Evolutionary conservation across 2,113 vertebrate species (phyloP), one percentile per base, ranked within the genome.

Genomic region (Rhombomys opimus): DNA sequence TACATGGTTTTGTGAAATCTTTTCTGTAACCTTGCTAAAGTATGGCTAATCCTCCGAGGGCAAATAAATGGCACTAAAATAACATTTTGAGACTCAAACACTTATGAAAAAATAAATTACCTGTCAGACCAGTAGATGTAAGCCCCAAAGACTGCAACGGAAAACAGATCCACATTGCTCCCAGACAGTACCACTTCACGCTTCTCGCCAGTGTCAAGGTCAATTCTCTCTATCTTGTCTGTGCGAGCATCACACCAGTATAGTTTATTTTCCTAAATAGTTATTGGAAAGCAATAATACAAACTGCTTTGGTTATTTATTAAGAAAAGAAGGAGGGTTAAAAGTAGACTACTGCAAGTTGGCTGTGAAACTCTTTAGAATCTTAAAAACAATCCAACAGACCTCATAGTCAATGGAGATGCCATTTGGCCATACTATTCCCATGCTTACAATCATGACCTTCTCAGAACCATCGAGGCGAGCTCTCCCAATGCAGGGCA

Each of bases 61-160:
- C 98, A 98, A 98, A 98, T 98, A 86, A 98, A 97, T 98, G 98
- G 98, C 96, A 98, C 98, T 93, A 95, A 98, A 98, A 98, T 97
- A 98, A 98, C 97, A 97, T 97, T 98, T 89, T 82, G 97, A 98
- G 98, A 97, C 98, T 98, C 97, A 97, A 99, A 98, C 98, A 98
- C 98, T 99, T 98, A 99, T 98, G 98, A 98, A 99, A 52, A 99
- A 99, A 99, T 99, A 99, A 99, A 99, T 99, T 99, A 99, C 99
- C 99, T 99, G 99, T 99, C 99, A 99, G 99, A 99, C 99, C 99
- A 99, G 99, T 99, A 99, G 99, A 99, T 99, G 99, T 99, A 99
- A 98, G 99, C 99, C 97, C 99, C 99, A 85, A 99, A 99, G 99
- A 99, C 99, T 7, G 99, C 99, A 67, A 99, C 99, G 27, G 99